Evolutionary conservation across 2,797 vertebrate species (phyloP), one percentile per base, ranked within the genome.

Genomic region (Poecilia velifera): DNA sequence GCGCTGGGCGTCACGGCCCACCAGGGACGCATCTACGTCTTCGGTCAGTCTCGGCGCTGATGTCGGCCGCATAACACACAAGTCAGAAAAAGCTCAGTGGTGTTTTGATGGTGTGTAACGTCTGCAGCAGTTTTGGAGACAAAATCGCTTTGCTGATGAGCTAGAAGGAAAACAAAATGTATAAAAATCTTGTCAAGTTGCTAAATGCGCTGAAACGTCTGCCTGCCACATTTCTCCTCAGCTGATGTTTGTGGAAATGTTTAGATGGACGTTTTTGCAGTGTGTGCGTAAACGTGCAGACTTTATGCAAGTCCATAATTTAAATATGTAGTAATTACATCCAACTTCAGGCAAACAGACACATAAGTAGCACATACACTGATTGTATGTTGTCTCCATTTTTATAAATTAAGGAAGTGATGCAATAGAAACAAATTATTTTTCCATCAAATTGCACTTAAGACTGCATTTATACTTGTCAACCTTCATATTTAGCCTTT

Each of bases 1-100:
- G 96, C 96, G 1, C 95, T 96, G 31, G 96, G 95, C 2, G 92
- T 94, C 76, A 89, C 96, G 0, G 90, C 94, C 36, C 93, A 96
- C 89, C 93, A 95, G 59, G 94, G 94, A 74, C 72, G 94, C 84
- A 95, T 97, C 83, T 97, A 91, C 22, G 91, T 93, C 62, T 82
- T 97, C 20, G 96, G 96, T 97, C 74, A 95, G 95, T 89, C 12
- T 12, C 31, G 7, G 8, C 46, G 9, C 39, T 14, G 1, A 34
- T 72, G 8, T 31, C 13, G 41, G 25, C 28, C 22, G 2, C 39
- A 43, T 70, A 6, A 43, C 39, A 43, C 39, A 70, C 9, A 41
- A 43, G 39, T 70, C 39, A 43, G 39, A 43, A 25, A 70, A 70
- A 13, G 10, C 1, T 14, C 3, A 25, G 34, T 43, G 9, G 8